Evolutionary conservation across 2,797 vertebrate species (phyloP).

Genomic region (Sardinella longiceps): DNA sequence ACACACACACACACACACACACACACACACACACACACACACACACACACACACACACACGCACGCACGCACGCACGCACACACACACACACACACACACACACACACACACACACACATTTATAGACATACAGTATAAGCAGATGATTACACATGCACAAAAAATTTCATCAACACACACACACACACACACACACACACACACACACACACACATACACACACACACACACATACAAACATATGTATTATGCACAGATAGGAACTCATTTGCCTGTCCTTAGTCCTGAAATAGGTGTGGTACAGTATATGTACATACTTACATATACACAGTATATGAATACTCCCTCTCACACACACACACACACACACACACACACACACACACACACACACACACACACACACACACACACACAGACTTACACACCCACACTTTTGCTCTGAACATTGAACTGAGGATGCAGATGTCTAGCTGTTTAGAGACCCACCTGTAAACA

Average conservation of each 20-base stretch:
- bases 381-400: background rate
- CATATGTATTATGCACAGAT: background rate
- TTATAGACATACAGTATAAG: no score
- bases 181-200: background rate
- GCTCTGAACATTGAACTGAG: no score
- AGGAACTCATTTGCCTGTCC: background rate
- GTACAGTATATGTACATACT: no score
- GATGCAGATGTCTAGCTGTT: no score
- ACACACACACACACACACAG: background rate
- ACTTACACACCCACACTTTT: background rate
- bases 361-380: background rate
- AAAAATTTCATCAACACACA: no score
- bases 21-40: background rate
- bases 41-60: background rate
- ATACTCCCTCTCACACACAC: background rate
- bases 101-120: background rate
- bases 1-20: background rate
- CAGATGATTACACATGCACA: no score
- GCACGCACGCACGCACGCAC: background rate
- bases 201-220: background rate
- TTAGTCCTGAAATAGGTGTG: background rate
- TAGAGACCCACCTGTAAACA: no score
- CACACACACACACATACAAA: background rate
- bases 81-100: background rate
- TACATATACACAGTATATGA: background rate